These are phyloP conservation scores for Condylostylus longicornis DNA, from an alignment of 1,140 invertebrate genomes.

Conservation along the genomic window DNA sequence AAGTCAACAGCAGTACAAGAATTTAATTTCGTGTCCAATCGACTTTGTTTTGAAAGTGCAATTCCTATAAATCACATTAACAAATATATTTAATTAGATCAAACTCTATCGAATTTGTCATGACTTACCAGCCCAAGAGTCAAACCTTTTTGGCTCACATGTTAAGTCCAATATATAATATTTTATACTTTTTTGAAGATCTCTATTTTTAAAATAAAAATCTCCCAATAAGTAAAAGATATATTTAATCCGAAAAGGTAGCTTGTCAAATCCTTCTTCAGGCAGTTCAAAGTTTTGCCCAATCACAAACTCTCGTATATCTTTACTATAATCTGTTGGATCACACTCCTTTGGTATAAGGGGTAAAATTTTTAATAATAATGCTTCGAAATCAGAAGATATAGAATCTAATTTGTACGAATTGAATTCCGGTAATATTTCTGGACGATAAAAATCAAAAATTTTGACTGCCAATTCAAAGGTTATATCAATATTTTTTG, in stretches of 20 bases:
- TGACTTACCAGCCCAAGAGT: slow-evolving; percentile 85
- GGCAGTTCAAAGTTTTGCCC: slow-evolving; percentile 41
- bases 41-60: slow-evolving; percentile 63
- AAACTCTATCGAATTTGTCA: too few species aligned
- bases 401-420: slow-evolving; percentile 55
- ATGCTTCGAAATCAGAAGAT: slow-evolving; percentile 54
- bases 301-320: slow-evolving; percentile 50
- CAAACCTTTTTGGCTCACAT: slow-evolving; percentile 58
- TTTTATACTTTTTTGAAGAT: slow-evolving; percentile 58
- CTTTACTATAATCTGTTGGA: slow-evolving; percentile 40
- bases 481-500: slow-evolving; percentile 50
- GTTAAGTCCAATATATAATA: slow-evolving; percentile 75
- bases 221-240: slow-evolving; percentile 83
- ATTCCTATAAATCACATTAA: too few species aligned
- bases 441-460: slow-evolving; percentile 72
- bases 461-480: slow-evolving; percentile 64
- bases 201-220: slow-evolving; percentile 79
- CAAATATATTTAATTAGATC: too few species aligned
- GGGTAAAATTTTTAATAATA: slow-evolving; percentile 59
- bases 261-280: slow-evolving; percentile 23
- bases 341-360: slow-evolving; percentile 53
- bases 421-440: slow-evolving; percentile 67
- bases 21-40: slow-evolving; percentile 69
- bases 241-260: slow-evolving; percentile 44
- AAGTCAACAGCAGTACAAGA: too few species aligned